Evolutionary conservation across 2,797 vertebrate genomes (phyloP), one percentile per base, ranked within the genome.

Genomic region (Pristis pectinata): DNA sequence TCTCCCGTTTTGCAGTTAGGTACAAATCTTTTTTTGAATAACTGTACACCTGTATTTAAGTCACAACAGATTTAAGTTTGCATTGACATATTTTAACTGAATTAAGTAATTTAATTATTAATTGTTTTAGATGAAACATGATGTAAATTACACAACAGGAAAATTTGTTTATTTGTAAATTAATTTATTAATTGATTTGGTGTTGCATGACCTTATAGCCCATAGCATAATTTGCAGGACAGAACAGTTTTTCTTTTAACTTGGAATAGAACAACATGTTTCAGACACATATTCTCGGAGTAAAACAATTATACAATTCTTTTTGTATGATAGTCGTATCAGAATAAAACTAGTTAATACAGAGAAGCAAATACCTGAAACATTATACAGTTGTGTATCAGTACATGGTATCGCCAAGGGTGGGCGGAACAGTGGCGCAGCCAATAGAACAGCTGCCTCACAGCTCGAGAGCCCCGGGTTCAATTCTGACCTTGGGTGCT

Each of bases 71-170:
- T 61, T 89, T 92, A 64, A 30, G 5, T 64, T 94, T 74, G 44
- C 44, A 76, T 53, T 76, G 13, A 56, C 76, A 34, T 76, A 94
- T 53, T 94, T 56, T 49, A 94, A 74, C 70, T 94, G 72, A 74
- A 94, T 93, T 93, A 74, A 53, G 27, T 74, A 93, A 53, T 94
- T 74, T 34, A 76, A 74, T 76, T 94, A 94, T 72, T 41, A 92
- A 92, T 67, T 70, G 92, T 94, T 94, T 76, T 34, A 74, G 70
- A 76, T 53, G 27, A 76, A 76, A 76, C 92, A 53, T 19, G 64
- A 41, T 93, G 22, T 53, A 34, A 74, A 93, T 93, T 93, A 74
- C 44, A 76, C 27, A 94, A 56, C 27, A 94, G 41, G 70, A 74
- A 53, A 19, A 76, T 94, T 15, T 76, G 72, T 76, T 74, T 94